Base-by-base conservation (phyloP, 2,888 invertebrate genomes). In the Drosophila limbata region DNA sequence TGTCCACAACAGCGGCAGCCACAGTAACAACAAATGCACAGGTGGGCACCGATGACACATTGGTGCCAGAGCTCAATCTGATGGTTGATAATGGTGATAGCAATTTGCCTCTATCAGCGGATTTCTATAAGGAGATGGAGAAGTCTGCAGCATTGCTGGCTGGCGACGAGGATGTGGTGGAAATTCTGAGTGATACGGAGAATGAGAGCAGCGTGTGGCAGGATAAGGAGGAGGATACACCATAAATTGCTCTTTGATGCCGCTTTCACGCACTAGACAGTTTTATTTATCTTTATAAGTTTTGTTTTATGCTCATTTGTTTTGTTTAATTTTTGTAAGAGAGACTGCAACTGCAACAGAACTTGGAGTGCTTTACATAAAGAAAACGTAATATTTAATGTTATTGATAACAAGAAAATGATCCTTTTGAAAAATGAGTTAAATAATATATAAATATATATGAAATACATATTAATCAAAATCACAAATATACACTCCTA, bases 321-420 rank as follows among this genome's bases (percentile, higher is more conserved):
- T 83, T 88, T 72, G 73, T 86, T 69, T 88, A 69, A 66, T 79
- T 77, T 85, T 86, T 85, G 67, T 84, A 88, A 77, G 73, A 87
- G 82, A 84, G 84, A 88, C 84, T 80, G 84, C 74, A 76, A 78
- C 79, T 76, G 74, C 74, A 78, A 86, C 78, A 80, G 57, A 86
- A 88, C 77, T 77, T 78, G 81, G 84, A 80, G 89, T 84, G 89
- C 89, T 84, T 84, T 84, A 88, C 84, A 75, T 83, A 80, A 81
- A 51, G 53, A 63, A 80, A 77, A 68, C 64, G 59, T 80, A 83
- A 70, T 70, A 63, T 64, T 73, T 61, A 80, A 80, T 78, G 53
- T 79, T 71, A 78, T 78, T 47, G 56, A 73, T 39, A 35, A 61
- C 35, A 52, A 25, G 28, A 21, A 56, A 45, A 45, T 53, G 60